Conservation (phyloP, 2,797 vertebrate genomes). For the Staurois parvus region DNA sequence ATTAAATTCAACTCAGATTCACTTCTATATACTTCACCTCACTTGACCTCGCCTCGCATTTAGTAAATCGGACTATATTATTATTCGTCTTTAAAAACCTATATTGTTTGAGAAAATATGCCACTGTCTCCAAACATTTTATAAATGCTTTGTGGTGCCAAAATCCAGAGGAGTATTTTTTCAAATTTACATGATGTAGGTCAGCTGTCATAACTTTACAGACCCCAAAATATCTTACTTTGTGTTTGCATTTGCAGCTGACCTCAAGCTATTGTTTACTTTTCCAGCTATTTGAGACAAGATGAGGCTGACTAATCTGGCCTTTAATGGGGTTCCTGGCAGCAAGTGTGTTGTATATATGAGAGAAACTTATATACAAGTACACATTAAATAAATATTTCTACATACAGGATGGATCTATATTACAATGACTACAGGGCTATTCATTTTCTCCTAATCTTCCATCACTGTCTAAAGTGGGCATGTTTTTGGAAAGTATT, state of each 20-base stretch:
- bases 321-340: constrained; percentile 2
- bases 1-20: background rate
- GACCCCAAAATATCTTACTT: background rate
- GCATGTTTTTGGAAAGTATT: background rate
- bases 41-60: background rate
- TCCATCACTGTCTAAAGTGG: background rate
- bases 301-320: background rate
- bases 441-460: background rate
- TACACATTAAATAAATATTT: background rate
- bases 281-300: background rate
- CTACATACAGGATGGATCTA: background rate
- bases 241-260: background rate
- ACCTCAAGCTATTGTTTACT: background rate
- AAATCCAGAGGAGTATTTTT: background rate
- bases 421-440: background rate
- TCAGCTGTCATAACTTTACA: background rate
- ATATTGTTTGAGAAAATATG: background rate
- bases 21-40: background rate
- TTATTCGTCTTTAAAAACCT: background rate
- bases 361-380: background rate
- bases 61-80: background rate
- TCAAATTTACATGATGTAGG: background rate
- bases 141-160: constrained; percentile 32
- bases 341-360: background rate
- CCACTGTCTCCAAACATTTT: background rate